These are phyloP conservation scores for Condylostylus longicornis DNA, from an alignment of 1,140 invertebrate genomes.

Conservation along the genomic window DNA sequence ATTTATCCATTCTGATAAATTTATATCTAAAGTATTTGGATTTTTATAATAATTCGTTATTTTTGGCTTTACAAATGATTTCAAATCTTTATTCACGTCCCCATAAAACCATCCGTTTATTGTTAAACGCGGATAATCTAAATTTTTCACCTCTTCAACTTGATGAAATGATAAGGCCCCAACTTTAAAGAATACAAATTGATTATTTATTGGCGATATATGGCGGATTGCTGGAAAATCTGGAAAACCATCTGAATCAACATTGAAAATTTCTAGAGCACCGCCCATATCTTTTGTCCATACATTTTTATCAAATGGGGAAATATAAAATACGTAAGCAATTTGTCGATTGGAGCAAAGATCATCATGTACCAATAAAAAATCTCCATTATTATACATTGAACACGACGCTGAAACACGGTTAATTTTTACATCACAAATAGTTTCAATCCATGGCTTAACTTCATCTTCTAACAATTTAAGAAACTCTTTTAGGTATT, in stretches of 20 bases:
- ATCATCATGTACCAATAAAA: constrained; percentile 58
- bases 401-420: constrained; percentile 55
- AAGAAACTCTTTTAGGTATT: constrained; percentile 19
- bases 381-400: constrained; percentile 52
- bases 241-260: constrained; percentile 40
- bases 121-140: constrained; percentile 45
- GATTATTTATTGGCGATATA: constrained; percentile 50
- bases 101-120: constrained; percentile 68
- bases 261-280: constrained; percentile 45
- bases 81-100: constrained; percentile 25
- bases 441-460: constrained; percentile 35
- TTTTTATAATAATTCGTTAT: constrained; percentile 20
- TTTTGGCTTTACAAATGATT: constrained; percentile 18
- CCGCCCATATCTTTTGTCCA: constrained; percentile 49
- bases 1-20: constrained; percentile 34
- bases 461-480: constrained; percentile 22
- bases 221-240: constrained; percentile 34
- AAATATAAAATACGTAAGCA: constrained; percentile 54
- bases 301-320: constrained; percentile 36
- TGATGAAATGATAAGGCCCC: constrained; percentile 32
- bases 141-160: constrained; percentile 48
- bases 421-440: constrained; percentile 43
- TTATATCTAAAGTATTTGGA: constrained; percentile 14
- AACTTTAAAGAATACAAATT: constrained; percentile 56
- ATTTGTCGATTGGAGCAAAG: constrained; percentile 50